phyloP scores from a whole-genome alignment of 2,113 vertebrate species.

The Eurystomus gularis region DNA sequence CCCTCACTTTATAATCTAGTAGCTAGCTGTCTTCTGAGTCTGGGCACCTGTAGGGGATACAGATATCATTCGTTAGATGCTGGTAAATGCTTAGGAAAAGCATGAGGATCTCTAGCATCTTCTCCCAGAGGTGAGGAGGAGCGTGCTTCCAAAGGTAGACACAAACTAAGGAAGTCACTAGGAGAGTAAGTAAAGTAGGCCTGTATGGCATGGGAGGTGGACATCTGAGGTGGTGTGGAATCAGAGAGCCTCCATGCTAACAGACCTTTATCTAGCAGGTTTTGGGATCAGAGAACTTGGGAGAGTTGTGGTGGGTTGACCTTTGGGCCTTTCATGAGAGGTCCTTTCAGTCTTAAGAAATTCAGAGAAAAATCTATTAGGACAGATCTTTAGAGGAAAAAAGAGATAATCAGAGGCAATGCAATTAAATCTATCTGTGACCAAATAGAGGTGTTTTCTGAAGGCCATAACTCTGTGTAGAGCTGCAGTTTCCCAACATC shows the following conservation, averaged over 20 bases:
- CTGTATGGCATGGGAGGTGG: not conserved
- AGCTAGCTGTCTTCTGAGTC: not conserved
- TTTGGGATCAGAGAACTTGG: not conserved
- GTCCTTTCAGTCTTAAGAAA: not conserved
- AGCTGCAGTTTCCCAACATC: not conserved
- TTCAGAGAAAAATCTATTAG: not conserved
- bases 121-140: not conserved
- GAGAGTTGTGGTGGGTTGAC: not conserved
- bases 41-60: not conserved
- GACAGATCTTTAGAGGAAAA: not conserved
- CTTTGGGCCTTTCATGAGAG: not conserved
- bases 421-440: not conserved
- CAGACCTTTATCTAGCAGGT: not conserved
- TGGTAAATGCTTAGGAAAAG: not conserved
- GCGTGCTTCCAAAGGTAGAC: not conserved
- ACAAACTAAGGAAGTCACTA: not conserved
- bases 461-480: not conserved
- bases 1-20: not conserved
- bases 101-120: not conserved
- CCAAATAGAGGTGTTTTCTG: not conserved
- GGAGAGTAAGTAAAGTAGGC: not conserved
- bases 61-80: not conserved
- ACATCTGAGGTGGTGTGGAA: not conserved
- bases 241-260: not conserved
- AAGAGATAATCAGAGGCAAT: not conserved